phyloP scores from a whole-genome alignment of 2,888 invertebrate species.

The Enchytraeus crypticus region DNA sequence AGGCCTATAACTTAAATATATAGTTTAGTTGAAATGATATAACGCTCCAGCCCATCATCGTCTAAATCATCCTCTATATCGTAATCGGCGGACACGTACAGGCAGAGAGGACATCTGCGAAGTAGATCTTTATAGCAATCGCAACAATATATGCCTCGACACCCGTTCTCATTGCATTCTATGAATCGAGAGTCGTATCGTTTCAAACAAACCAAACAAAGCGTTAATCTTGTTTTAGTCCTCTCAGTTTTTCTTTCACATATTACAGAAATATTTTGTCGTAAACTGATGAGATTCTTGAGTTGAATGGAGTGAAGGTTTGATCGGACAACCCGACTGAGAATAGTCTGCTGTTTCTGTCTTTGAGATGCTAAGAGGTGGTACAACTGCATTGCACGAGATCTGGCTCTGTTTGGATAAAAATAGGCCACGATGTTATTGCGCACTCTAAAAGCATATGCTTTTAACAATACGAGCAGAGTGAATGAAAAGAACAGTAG shows the following conservation, averaged over 20 bases:
- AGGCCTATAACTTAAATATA: too few relatives aligned
- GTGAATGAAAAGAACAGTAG: constrained; percentile 18
- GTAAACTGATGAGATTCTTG: constrained; percentile 1
- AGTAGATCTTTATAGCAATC: constrained; percentile 25
- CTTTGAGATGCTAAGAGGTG: constrained; percentile 25
- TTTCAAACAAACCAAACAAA: constrained; percentile 23
- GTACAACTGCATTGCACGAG: constrained; percentile 28
- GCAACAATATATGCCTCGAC: constrained; percentile 24
- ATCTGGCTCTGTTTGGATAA: constrained; percentile 27
- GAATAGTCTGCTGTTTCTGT: constrained; percentile 15
- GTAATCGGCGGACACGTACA: neutral
- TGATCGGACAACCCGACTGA: constrained; percentile 20
- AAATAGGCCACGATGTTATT: constrained; percentile 27
- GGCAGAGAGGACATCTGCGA: constrained; percentile 25
- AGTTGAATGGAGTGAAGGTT: constrained; percentile 18
- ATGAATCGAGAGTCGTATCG: constrained; percentile 18
- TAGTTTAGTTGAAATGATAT: neutral
- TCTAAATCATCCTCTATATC: neutral
- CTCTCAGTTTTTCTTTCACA: constrained; percentile 12
- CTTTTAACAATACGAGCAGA: constrained; percentile 25
- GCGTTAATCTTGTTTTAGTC: neutral
- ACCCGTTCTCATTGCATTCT: constrained; percentile 23
- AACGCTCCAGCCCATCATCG: neutral
- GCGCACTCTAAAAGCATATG: constrained; percentile 27
- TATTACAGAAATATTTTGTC: constrained; percentile 11